Evolutionary conservation across 2,888 invertebrate genomes (phyloP).

Genomic region (Andrena fulva): DNA sequence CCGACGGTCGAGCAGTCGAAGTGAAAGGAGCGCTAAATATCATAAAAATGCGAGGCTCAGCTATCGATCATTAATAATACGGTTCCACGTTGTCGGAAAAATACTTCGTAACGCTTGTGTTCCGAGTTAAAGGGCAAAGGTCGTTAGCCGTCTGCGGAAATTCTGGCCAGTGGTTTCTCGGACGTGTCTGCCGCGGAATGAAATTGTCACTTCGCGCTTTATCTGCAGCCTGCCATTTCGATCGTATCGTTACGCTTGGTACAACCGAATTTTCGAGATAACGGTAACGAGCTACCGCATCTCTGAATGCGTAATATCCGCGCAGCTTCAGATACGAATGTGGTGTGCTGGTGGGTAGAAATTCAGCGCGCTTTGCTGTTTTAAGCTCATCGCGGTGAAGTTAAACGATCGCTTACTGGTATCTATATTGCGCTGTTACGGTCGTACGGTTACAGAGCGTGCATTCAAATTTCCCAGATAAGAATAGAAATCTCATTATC

Average conservation of each 20-base stretch:
- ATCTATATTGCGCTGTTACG: neutral
- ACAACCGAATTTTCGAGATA: neutral
- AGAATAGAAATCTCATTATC: neutral
- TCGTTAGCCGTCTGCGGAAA: neutral
- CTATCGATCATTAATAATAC: constrained; percentile 35
- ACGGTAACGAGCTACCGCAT: neutral
- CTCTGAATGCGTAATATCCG: neutral
- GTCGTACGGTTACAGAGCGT: neutral
- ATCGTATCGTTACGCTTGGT: neutral
- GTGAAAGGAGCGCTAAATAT: constrained; percentile 45
- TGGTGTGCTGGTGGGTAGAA: neutral
- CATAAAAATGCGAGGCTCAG: constrained; percentile 28
- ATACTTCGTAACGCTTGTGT: neutral
- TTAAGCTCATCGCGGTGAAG: neutral
- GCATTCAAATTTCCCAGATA: constrained; percentile 2
- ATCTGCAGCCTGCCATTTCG: neutral
- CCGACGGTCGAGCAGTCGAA: constrained; percentile 22
- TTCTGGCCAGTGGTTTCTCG: neutral
- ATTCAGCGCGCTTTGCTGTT: neutral
- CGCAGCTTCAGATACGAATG: neutral
- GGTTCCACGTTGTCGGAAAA: constrained; percentile 8
- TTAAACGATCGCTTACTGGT: neutral
- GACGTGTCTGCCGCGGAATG: neutral
- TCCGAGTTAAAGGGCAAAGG: neutral
- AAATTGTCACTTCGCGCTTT: neutral